Base-by-base conservation (phyloP, 2,888 invertebrate genomes). In the Lycocerus yunnanus region DNA sequence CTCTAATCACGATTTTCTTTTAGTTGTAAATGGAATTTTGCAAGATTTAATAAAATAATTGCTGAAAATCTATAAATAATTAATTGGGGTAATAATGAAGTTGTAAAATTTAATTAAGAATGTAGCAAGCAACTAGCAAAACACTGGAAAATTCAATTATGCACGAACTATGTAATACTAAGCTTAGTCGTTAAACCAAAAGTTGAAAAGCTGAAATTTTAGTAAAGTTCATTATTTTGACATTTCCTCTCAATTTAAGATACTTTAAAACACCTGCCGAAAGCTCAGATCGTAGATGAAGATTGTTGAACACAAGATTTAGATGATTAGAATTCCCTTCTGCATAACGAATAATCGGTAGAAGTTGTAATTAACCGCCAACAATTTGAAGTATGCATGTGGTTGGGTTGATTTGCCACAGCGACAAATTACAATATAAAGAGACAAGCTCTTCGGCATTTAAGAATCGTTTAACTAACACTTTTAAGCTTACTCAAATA, bases 381-480 rank as follows among this genome's bases (percentile, higher is more conserved):
- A 67, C 43, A 74, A 74, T 74, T 74, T 74, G 20, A 70, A 66
- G 74, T 70, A 74, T 74, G 73, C 69, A 70, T 74, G 70, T 74
- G 66, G 66, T 63, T 27, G 60, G 61, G 61, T 66, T 70, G 66
- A 68, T 74, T 66, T 71, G 72, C 75, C 69, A 77, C 69, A 69
- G 66, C 73, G 73, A 76, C 76, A 76, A 77, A 76, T 77, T 76
- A 74, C 70, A 74, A 74, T 69, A 75, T 66, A 73, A 77, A 76
- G 74, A 77, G 77, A 80, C 82, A 81, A 72, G 77, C 73, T 80
- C 76, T 81, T 83, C 82, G 82, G 82, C 83, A 83, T 84, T 84
- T 81, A 84, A 83, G 82, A 84, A 82, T 82, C 81, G 84, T 84
- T 84, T 83, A 84, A 83, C 84, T 83, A 84, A 83, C 82, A 79